Base-by-base conservation (phyloP, 2,888 invertebrate genomes). In the Ephialtes manifestator region DNA sequence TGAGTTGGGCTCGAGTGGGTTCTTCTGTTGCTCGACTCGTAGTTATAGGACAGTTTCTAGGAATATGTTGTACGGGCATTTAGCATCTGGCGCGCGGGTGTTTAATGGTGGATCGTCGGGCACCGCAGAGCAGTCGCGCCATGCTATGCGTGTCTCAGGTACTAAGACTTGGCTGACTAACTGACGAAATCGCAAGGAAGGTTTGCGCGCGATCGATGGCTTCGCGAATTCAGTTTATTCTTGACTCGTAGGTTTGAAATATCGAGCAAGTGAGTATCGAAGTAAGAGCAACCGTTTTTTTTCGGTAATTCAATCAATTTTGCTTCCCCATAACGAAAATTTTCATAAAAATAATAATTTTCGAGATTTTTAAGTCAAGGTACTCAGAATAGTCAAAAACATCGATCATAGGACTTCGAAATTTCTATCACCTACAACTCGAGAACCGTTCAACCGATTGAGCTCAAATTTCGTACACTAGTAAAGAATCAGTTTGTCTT, bases 111-210 rank as follows among this genome's bases (percentile, higher is more conserved):
- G 20, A 43, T 24, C 20, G 53, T 53, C 4, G 18, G n/a, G 53
- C 53, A 20, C 53, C 7, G 53, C 53, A 4, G n/a, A 1, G 24
- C 55, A 10, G 8, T 8, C 28, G 58, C 28, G 28, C 1, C 15
- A n/a, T 10, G 39, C 39, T 43, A 60, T 13, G 39, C 74, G 58
- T 46, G 74, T 28, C n/a, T 46, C 74, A 28, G 74, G 53, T 31
- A 58, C 11, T 18, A 31, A n/a, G 55, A 65, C 65, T 43, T 43
- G n/a, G 18, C n/a, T 39, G 24, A 55, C 43, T 31, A 43, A 13
- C 39, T 78, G 78, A 78, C 55, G 78, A 78, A 78, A 78, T 60
- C 58, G 68, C 67, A 46, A 48, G 11, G 48, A 20, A 43, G 28
- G 15, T 31, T 70, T 70, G 70, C 70, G 39, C n/a, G 53, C 35